phyloP scores from a whole-genome alignment of 2,888 invertebrate genomes.

The Kryphioiulus occultus region DNA sequence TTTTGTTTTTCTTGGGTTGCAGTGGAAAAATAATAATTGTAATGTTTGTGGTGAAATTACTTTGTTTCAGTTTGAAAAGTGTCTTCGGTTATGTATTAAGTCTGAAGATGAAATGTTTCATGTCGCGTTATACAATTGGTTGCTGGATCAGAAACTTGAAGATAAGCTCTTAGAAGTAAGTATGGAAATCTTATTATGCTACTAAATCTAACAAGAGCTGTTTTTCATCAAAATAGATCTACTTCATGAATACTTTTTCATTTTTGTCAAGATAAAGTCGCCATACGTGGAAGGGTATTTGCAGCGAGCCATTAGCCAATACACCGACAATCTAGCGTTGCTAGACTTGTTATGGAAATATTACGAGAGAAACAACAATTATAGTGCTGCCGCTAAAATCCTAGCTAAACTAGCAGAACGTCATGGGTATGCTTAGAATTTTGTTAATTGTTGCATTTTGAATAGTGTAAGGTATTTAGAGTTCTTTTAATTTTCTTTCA shows the following conservation, averaged over 20 bases:
- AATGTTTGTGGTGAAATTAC: slow-evolving; percentile 60
- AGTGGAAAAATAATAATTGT: neutral
- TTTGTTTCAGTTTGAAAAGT: slow-evolving; percentile 1
- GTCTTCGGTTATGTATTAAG: slow-evolving; percentile 63
- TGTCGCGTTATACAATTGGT: slow-evolving; percentile 91
- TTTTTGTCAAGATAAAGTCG: slow-evolving; percentile 62
- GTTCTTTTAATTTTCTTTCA: neutral
- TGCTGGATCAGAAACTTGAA: slow-evolving; percentile 69
- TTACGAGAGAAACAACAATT: slow-evolving; percentile 91
- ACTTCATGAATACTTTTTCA: too few species aligned
- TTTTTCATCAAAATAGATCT: too few species aligned
- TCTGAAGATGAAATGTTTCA: slow-evolving; percentile 86
- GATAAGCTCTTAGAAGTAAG: slow-evolving; percentile 65
- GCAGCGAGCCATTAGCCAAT: slow-evolving; percentile 61
- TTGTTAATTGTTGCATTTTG: neutral
- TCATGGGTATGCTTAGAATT: slow-evolving; percentile 60
- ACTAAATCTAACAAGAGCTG: neutral
- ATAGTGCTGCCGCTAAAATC: slow-evolving; percentile 89
- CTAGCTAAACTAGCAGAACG: slow-evolving; percentile 83
- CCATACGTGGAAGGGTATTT: slow-evolving; percentile 81
- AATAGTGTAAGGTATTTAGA: slow-evolving; percentile 42
- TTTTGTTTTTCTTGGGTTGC: slow-evolving; percentile 1
- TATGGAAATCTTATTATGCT: neutral
- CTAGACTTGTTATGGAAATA: slow-evolving; percentile 94
- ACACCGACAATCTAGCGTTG: slow-evolving; percentile 70